Evolutionary conservation across 2,797 vertebrate species (phyloP), one percentile per base, ranked within the genome.

Genomic region (Telmatherina bonti): DNA sequence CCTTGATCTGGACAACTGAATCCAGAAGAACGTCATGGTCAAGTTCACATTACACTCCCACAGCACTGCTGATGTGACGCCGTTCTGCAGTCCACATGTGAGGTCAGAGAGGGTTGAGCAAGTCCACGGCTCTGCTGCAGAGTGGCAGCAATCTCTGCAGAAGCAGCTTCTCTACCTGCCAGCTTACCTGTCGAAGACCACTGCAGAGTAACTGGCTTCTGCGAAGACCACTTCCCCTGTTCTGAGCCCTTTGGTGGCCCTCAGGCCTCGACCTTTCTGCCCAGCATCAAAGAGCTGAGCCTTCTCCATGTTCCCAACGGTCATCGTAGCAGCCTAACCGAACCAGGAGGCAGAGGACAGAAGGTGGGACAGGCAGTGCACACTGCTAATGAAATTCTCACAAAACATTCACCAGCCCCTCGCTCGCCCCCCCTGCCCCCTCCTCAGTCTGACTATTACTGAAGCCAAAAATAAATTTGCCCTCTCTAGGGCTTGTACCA

Each of bases 171-270:
- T 16, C 11, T 27, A 16, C 22, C 4, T 5, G 36, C n/a, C n/a
- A n/a, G n/a, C 45, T 54, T 95, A 99, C 98, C 97, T 98, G 94
- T 99, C 96, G 30, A 97, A 97, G 66, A 99, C 98, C 64, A 98
- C 97, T 0, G 98, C 98, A 0, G 97, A 92, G 2, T 96, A 98
- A 58, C 96, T 95, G 59, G 96, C 89, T 79, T 99, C 97, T 0
- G 97, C 92, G 7, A 99, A 98, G 88, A 99, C 93, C 78, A 98
- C 93, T 1, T 99, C 97, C 0, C 96, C 96, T 0, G 95, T 85
- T 36, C 78, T 89, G 65, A 97, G 93, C 29, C 96, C 95, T 79
- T 93, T 96, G 26, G 86, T 90, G 12, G 96, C 93, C 83, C 93
- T 96, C 65, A 99, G 93, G 24, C 96, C 97, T 5, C 97, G 91